Conservation (phyloP, 2,888 invertebrate genomes). For the Lithodes maja region DNA sequence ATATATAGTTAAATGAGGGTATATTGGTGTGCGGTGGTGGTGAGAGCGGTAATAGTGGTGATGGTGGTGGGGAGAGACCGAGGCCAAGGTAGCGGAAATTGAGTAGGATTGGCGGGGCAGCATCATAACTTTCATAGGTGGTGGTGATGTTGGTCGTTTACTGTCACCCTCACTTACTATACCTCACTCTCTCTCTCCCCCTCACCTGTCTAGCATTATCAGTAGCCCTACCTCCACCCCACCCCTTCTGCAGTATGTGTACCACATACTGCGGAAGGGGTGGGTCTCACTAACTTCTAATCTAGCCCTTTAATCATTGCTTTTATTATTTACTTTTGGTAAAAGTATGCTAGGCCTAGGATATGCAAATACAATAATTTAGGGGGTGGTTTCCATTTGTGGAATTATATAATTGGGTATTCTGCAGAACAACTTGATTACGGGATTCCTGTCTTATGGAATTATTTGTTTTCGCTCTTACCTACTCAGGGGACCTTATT, state of each 20-base stretch:
- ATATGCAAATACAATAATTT: too few species aligned
- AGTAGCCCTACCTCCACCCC: neutral
- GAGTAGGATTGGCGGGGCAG: slow-evolving; percentile 39
- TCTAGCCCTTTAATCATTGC: too few species aligned
- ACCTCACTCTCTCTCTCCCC: neutral
- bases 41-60: neutral
- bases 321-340: too few species aligned
- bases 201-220: neutral
- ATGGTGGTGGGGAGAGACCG: neutral
- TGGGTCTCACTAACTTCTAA: neutral
- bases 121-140: neutral
- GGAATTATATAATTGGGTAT: too few species aligned
- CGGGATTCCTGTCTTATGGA: too few species aligned
- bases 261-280: neutral
- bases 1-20: neutral
- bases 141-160: neutral
- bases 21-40: neutral
- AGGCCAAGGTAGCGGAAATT: slow-evolving; percentile 44
- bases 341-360: too few species aligned
- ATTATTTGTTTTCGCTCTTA: too few species aligned
- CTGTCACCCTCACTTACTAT: neutral
- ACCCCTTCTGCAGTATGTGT: neutral
- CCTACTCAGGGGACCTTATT: too few species aligned
- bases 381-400: too few species aligned
- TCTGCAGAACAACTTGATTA: too few species aligned